Conservation (phyloP, 92 coral and sea anemone species). For the Micromussa lordhowensis region DNA sequence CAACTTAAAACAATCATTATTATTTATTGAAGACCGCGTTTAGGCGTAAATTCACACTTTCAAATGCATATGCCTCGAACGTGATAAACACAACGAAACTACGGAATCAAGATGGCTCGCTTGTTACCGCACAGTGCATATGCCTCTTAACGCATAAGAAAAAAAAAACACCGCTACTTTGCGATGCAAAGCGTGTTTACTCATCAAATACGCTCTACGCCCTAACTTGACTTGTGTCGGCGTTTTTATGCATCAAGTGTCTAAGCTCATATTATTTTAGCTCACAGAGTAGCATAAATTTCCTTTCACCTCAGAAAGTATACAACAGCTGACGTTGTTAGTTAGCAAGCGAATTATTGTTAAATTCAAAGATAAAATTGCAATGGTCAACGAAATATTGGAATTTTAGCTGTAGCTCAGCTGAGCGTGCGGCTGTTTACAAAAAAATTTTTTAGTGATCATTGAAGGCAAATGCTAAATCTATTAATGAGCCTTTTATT, state of each 20-base stretch:
- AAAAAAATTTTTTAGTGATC: neutral
- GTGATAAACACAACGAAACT: constrained; percentile 31
- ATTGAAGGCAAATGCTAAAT: neutral
- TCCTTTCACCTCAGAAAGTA: neutral
- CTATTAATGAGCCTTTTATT: constrained; percentile 14
- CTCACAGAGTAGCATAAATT: neutral
- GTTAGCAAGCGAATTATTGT: neutral
- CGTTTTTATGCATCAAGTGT: constrained; percentile 12
- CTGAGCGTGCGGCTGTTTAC: neutral
- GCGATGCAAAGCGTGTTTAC: constrained; percentile 36
- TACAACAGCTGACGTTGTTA: neutral
- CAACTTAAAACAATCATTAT: constrained; percentile 19
- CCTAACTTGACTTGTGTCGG: constrained; percentile 19
- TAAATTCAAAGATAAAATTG: neutral
- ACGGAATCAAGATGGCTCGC: constrained; percentile 15
- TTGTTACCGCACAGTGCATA: constrained; percentile 22
- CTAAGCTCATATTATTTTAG: neutral
- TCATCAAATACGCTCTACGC: neutral
- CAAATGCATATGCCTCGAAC: constrained; percentile 19
- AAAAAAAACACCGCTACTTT: neutral
- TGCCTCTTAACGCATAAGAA: neutral
- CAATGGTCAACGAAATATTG: neutral
- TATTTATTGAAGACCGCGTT: constrained; percentile 33
- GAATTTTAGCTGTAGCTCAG: neutral
- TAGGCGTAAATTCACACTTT: constrained; percentile 20